A percentile compares a stretch with the other conserved stretches of the same genome.
Evolutionary conservation across 53 echinoderm and acorn worm genomes (phyloP).

Genomic region (Henricia sp.): DNA sequence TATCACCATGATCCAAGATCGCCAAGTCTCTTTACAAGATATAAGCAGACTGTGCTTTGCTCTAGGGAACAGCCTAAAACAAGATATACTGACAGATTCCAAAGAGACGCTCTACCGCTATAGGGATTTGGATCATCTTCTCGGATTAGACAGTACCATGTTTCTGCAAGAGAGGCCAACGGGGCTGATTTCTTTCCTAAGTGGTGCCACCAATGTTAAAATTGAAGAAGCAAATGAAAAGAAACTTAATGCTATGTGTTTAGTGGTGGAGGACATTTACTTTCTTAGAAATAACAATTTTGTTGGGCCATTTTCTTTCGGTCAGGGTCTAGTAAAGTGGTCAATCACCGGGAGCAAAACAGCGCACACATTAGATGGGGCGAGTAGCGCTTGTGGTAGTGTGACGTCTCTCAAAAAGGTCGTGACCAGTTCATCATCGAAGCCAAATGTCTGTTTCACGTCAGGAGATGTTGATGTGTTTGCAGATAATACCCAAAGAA

Average conservation of each 20-base stretch:
- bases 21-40: neutral
- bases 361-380: neutral
- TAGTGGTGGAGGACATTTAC: neutral
- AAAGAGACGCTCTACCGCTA: neutral
- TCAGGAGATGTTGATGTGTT: slow-evolving; percentile 14
- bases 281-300: neutral
- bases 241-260: neutral
- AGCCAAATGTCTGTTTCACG: slow-evolving; percentile 1
- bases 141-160: neutral
- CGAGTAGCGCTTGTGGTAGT: slow-evolving; percentile 6
- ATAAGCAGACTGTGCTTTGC: neutral
- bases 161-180: neutral
- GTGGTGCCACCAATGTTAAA: neutral
- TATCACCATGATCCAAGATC: neutral
- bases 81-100: neutral
- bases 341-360: neutral
- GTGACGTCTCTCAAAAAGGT: neutral
- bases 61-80: neutral
- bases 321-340: slow-evolving; percentile 4
- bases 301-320: slow-evolving; percentile 9
- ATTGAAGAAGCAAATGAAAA: neutral
- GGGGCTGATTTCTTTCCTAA: neutral
- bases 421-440: neutral
- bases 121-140: neutral
- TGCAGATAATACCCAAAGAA: neutral